phyloP scores from a whole-genome alignment of 2,113 vertebrate species.

The Leucopsar rothschildi region DNA sequence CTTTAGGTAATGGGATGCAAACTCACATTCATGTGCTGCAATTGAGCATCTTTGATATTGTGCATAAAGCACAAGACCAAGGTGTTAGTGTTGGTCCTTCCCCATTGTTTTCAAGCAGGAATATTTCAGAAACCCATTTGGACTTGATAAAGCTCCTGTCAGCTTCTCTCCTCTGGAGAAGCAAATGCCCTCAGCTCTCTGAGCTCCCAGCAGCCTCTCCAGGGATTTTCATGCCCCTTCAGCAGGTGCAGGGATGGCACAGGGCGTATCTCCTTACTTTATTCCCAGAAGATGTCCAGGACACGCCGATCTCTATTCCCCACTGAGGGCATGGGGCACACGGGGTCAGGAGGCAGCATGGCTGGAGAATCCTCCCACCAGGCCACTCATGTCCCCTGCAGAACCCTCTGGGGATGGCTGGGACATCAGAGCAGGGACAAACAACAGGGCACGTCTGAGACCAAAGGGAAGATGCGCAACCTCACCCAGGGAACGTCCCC shows the following conservation, averaged over 20 bases:
- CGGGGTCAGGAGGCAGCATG: background rate
- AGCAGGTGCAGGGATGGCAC: background rate
- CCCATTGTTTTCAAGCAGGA: background rate
- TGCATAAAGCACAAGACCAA: background rate
- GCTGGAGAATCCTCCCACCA: background rate
- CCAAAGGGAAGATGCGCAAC: background rate
- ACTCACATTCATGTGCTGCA: background rate
- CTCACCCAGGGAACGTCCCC: background rate
- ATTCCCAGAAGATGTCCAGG: background rate
- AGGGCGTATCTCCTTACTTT: background rate
- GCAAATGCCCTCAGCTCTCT: background rate
- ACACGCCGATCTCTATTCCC: background rate
- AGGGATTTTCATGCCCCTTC: background rate
- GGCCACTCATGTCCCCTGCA: background rate
- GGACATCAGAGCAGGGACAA: background rate
- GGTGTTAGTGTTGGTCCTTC: background rate
- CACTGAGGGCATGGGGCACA: fast-evolving
- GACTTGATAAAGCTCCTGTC: background rate
- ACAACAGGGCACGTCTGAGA: background rate
- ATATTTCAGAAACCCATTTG: background rate
- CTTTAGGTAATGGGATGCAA: background rate
- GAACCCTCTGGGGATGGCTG: background rate
- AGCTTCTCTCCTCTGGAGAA: background rate
- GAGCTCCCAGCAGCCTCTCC: background rate
- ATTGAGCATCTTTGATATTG: background rate